Base-by-base conservation (phyloP, 2,888 invertebrate genomes). In the Muschampia plurimacula region DNA sequence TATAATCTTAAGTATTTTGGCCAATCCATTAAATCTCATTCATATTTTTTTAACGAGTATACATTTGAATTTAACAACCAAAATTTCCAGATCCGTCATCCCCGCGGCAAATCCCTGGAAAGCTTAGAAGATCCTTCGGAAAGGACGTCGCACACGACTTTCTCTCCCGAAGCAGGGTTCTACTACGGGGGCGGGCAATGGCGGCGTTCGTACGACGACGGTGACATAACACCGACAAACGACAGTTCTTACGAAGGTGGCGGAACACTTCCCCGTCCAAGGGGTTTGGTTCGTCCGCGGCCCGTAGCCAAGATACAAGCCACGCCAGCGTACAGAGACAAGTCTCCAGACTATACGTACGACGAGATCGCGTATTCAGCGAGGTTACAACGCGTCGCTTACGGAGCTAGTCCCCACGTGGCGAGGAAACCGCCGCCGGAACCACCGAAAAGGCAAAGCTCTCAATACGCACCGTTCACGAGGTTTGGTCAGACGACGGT, bases 171-270 rank as follows among this genome's bases (percentile, higher is more conserved):
- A 79, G 95, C 95, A 67, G 95, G 90, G 3, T 87, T 95, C 62
- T 96, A 95, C 86, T 95, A 95, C 76, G 95, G 95, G 76, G 95
- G 95, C 62, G 93, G 94, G 0, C 95, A 96, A 77, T 97, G 96
- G 97, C 95, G 96, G 82, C 95, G 97, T 80, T 97, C 97, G 76
- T 97, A 97, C 86, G 98, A 98, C 87, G 98, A 98, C 85, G 98
- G 98, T 22, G 98, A 98, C 88, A 97, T 98, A 77, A 98, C 98
- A 46, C 93, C 93, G 13, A 98, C 98, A 64, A 98, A 98, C 85
- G 98, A 98, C 77, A 86, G 87, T 74, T 87, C 89, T 0, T 93
- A 94, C 80, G 97, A 97, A 80, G 97, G 97, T 0, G 97, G 97
- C 2, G 98, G 98, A 8, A 98, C 98, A 0, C 89, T 98, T 75